A percentile compares a stretch with the other conserved stretches of the same genome.
These are phyloP conservation scores for Parelbella ahira DNA, from an alignment of 2,888 invertebrate genomes.

Conservation along the genomic window DNA sequence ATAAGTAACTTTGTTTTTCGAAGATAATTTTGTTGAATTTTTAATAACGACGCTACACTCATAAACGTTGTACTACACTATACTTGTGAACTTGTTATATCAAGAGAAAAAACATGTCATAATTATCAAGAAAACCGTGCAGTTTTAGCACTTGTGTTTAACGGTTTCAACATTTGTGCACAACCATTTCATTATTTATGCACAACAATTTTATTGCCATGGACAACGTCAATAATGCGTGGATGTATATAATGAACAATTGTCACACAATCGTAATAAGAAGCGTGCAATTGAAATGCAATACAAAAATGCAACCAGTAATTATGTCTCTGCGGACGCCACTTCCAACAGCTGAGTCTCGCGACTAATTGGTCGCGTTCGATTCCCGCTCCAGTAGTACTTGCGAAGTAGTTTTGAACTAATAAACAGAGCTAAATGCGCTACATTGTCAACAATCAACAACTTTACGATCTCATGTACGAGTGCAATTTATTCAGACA, in stretches of 20 bases:
- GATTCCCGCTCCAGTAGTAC: constrained; percentile 57
- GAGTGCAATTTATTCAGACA: constrained; percentile 43
- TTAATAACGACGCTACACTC: no score
- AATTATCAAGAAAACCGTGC: no score
- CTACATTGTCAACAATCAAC: constrained; percentile 39
- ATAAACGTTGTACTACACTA: no score
- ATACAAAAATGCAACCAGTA: background rate
- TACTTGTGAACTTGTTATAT: no score
- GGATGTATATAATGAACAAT: background rate
- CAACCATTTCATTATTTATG: no score
- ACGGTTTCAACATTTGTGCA: no score
- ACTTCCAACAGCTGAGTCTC: background rate
- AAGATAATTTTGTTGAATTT: no score
- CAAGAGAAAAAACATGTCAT: no score
- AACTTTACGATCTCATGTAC: constrained; percentile 46
- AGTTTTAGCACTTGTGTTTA: no score
- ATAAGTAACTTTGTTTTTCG: no score
- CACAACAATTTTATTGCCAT: no score
- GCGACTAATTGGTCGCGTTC: constrained; percentile 61
- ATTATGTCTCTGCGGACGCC: constrained; percentile 2
- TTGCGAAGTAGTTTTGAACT: constrained; percentile 55
- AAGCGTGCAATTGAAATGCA: background rate
- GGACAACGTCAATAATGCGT: no score
- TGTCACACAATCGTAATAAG: background rate
- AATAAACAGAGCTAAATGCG: constrained; percentile 59